Percentiles rank a stretch among this genome's conserved stretches.
Evolutionary conservation across 2,797 vertebrate species (phyloP).

Genomic region (Lepus oiostolus): DNA sequence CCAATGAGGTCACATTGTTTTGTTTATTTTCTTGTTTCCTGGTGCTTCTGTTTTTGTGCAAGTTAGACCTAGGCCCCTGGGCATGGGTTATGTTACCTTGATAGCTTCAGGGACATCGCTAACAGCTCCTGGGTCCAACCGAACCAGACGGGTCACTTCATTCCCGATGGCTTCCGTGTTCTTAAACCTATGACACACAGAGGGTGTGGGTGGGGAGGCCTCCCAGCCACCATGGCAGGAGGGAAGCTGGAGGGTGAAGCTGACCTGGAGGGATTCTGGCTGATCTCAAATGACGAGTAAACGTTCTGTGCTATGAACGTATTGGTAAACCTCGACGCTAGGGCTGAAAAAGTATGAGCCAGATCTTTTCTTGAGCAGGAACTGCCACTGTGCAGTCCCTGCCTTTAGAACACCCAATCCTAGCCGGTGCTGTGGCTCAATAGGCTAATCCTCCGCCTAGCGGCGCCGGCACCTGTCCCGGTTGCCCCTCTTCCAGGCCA

Average conservation of each 20-base stretch:
- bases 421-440: neutral
- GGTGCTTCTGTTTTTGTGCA: neutral
- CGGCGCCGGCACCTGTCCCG: too few relatives aligned
- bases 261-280: neutral
- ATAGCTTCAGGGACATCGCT: slow-evolving; percentile 97
- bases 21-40: neutral
- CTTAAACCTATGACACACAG: slow-evolving; percentile 93
- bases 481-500: too few relatives aligned
- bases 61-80: neutral
- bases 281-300: neutral
- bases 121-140: slow-evolving; percentile 96
- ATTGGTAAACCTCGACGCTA: neutral
- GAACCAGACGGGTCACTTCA: slow-evolving; percentile 97
- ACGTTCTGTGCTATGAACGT: neutral
- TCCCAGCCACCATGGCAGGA: neutral
- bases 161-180: slow-evolving; percentile 97
- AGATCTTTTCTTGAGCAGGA: neutral
- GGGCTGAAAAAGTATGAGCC: neutral
- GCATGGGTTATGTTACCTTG: slow-evolving; percentile 89
- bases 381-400: neutral
- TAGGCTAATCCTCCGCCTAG: too few relatives aligned
- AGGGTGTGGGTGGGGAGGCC: neutral
- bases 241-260: neutral
- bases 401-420: neutral
- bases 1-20: neutral